Percentiles rank a stretch among this genome's conserved stretches.
These are phyloP conservation scores for Drosophila imparisetae DNA, from an alignment of 2,888 invertebrate species.

Conservation along the genomic window DNA sequence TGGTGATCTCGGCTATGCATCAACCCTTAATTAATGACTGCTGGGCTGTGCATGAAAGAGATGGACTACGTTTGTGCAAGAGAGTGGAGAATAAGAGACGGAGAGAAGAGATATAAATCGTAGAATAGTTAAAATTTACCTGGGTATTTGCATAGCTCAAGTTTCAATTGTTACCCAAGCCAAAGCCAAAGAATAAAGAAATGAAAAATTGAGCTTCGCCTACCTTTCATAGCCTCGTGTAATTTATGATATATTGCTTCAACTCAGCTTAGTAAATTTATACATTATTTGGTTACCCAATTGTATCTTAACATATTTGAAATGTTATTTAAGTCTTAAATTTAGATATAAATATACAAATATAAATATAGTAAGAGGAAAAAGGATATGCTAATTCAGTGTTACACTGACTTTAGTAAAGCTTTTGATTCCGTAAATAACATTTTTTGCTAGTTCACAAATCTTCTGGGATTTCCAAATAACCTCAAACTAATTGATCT, in stretches of 20 bases:
- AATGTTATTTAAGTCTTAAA: neutral
- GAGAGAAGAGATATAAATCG: neutral
- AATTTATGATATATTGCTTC: neutral
- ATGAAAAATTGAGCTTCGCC: neutral
- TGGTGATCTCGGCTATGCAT: conserved; percentile 47
- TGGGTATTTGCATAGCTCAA: conserved; percentile 23
- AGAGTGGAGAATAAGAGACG: neutral
- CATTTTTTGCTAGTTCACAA: too few species aligned
- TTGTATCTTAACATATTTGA: neutral
- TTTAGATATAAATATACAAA: neutral
- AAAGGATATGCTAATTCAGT: too few species aligned
- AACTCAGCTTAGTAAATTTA: neutral
- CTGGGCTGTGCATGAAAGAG: conserved; percentile 8
- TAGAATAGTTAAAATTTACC: neutral
- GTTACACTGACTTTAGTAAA: too few species aligned
- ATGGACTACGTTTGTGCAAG: neutral
- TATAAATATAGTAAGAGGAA: too few species aligned
- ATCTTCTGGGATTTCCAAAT: too few species aligned
- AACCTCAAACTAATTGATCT: too few species aligned
- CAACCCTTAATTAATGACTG: conserved; percentile 46
- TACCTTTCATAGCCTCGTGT: neutral
- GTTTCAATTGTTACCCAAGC: conserved; percentile 11
- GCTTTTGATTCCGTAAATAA: too few species aligned
- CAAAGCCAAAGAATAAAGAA: conserved; percentile 1
- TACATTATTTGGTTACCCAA: neutral